Conservation (phyloP, 2,797 vertebrate species). For the Paramormyrops hopkinsi region DNA sequence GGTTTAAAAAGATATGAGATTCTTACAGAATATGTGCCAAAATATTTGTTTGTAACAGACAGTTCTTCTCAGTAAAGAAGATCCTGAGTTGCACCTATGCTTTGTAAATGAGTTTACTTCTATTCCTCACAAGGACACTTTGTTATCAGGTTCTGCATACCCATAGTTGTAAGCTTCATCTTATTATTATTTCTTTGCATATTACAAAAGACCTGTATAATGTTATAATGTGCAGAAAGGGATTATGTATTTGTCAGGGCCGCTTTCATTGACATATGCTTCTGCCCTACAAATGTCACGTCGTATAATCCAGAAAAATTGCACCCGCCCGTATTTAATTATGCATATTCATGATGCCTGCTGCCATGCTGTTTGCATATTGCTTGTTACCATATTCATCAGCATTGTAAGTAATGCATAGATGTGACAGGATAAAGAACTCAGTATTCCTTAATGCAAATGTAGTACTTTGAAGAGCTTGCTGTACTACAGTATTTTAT, state of each 20-base stretch:
- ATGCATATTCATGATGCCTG: slow-evolving; percentile 77
- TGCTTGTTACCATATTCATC: slow-evolving; percentile 54
- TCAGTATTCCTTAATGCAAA: slow-evolving; percentile 54
- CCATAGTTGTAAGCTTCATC: not conserved
- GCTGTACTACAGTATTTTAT: slow-evolving; percentile 41
- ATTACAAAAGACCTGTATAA: slow-evolving; percentile 46
- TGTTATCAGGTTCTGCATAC: not conserved
- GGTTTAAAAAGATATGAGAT: not conserved
- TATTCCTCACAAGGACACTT: not conserved
- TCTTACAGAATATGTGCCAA: not conserved
- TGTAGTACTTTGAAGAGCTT: slow-evolving; percentile 40
- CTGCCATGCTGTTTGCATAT: slow-evolving; percentile 66
- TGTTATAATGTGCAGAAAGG: slow-evolving; percentile 57
- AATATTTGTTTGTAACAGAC: not conserved
- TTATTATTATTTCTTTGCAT: slow-evolving; percentile 31
- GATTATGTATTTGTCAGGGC: slow-evolving; percentile 81
- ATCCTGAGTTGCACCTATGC: not conserved
- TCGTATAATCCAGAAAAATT: slow-evolving; percentile 84
- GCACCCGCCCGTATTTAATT: slow-evolving; percentile 80
- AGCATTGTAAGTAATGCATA: slow-evolving; percentile 40
- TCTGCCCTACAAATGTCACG: slow-evolving; percentile 82
- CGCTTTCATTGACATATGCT: slow-evolving; percentile 75
- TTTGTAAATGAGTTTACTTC: not conserved
- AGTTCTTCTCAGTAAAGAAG: not conserved
- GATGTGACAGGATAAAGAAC: slow-evolving; percentile 53